Evolutionary conservation across 2,888 invertebrate genomes (phyloP).

Genomic region (Julus scanicus): DNA sequence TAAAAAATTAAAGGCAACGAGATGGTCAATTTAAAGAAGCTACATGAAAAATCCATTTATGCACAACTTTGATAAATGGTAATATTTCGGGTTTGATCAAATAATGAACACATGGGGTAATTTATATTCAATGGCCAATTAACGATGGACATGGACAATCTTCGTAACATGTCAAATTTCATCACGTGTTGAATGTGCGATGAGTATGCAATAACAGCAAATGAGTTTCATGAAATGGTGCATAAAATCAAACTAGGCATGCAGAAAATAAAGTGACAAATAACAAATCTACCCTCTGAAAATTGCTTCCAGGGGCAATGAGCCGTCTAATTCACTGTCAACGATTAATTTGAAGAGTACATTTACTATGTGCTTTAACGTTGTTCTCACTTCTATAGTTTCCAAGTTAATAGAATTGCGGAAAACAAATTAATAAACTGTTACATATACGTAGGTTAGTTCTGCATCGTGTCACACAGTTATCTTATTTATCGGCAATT

Average conservation of each 20-base stretch:
- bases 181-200: neutral
- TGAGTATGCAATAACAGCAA: too few relatives aligned
- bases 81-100: too few relatives aligned
- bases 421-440: neutral
- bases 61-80: too few relatives aligned
- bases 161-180: neutral
- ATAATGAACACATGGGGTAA: too few relatives aligned
- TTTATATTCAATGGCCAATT: too few relatives aligned
- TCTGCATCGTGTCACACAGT: too few relatives aligned
- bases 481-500: too few relatives aligned
- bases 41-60: too few relatives aligned
- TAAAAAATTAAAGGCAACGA: too few relatives aligned
- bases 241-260: constrained; percentile 1
- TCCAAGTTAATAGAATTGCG: neutral
- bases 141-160: neutral
- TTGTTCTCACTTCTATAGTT: neutral
- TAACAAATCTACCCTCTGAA: neutral
- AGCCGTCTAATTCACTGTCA: neutral
- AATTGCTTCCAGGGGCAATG: neutral
- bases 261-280: neutral
- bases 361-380: too few relatives aligned
- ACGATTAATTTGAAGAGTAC: neutral
- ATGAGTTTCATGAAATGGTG: neutral
- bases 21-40: too few relatives aligned
- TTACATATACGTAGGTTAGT: too few relatives aligned